phyloP scores from a whole-genome alignment of 2,888 invertebrate species.

The Caenorhabditis plicata region DNA sequence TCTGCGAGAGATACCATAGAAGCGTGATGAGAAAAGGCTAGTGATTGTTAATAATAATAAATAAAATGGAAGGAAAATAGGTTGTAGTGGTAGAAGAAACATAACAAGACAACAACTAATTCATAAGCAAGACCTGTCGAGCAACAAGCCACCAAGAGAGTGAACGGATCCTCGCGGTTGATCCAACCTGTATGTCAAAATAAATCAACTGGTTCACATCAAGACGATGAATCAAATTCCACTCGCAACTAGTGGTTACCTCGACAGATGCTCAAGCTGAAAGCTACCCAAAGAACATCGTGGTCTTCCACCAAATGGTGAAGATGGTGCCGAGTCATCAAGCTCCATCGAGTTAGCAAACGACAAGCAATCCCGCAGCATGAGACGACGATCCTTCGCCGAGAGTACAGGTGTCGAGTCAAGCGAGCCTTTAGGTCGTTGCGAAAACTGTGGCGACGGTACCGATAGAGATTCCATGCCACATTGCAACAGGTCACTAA shows the following conservation, averaged over 20 bases:
- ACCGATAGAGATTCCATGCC: slow-evolving; percentile 35
- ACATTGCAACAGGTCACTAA: slow-evolving; percentile 17
- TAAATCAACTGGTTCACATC: not conserved
- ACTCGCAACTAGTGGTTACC: slow-evolving; percentile 8
- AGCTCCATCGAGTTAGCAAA: slow-evolving; percentile 20
- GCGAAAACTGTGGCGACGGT: slow-evolving; percentile 17
- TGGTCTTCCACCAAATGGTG: slow-evolving; percentile 24
- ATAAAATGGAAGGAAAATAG: too few species aligned
- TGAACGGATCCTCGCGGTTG: slow-evolving; percentile 44
- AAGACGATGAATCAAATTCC: not conserved
- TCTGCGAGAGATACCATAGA: too few species aligned
- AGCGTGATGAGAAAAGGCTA: slow-evolving; percentile 3
- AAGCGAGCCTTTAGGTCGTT: slow-evolving; percentile 19
- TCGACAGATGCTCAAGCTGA: slow-evolving; percentile 24
- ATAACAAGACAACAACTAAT: not conserved
- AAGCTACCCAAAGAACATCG: slow-evolving; percentile 30
- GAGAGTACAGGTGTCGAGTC: slow-evolving; percentile 18
- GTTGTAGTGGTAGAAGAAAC: slow-evolving; percentile 3
- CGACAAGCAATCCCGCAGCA: slow-evolving; percentile 24
- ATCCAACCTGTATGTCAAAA: slow-evolving; percentile 29
- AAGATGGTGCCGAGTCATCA: slow-evolving; percentile 28
- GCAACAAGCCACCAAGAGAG: slow-evolving; percentile 27
- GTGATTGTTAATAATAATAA: not conserved
- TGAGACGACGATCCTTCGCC: slow-evolving; percentile 19
- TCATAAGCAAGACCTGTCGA: slow-evolving; percentile 17